Conservation (phyloP, 2,888 invertebrate genomes). For the Tholera decimalis region DNA sequence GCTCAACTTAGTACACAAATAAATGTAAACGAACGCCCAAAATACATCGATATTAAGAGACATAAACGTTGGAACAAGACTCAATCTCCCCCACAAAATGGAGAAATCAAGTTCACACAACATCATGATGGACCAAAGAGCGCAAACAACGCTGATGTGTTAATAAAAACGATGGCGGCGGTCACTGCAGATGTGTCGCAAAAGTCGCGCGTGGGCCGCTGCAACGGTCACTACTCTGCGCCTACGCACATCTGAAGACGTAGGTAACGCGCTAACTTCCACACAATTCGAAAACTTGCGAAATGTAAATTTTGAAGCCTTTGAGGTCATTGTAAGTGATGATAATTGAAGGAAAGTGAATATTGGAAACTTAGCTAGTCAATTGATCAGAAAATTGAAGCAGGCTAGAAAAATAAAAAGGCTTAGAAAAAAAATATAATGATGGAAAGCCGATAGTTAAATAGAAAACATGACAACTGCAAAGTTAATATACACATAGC, state of each 20-base stretch:
- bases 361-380: conserved; percentile 20
- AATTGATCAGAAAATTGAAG: conserved; percentile 41
- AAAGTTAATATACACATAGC: neutral
- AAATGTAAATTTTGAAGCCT: conserved; percentile 34
- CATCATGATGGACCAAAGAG: conserved; percentile 39
- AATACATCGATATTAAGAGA: conserved; percentile 18
- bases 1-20: conserved; percentile 5
- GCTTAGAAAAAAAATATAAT: conserved; percentile 19
- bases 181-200: conserved; percentile 67
- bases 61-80: conserved; percentile 29
- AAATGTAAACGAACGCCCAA: conserved; percentile 4
- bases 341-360: conserved; percentile 36
- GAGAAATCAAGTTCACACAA: conserved; percentile 54
- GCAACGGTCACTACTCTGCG: conserved; percentile 73
- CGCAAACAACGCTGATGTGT: conserved; percentile 47
- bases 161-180: conserved; percentile 61
- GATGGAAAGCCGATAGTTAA: conserved; percentile 29
- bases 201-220: conserved; percentile 71
- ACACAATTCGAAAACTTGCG: conserved; percentile 41
- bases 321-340: conserved; percentile 24
- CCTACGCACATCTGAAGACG: conserved; percentile 60
- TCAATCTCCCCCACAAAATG: conserved; percentile 42
- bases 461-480: conserved; percentile 15
- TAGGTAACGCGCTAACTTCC: conserved; percentile 47
- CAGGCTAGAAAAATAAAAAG: conserved; percentile 24